phyloP scores from a whole-genome alignment of 1,140 invertebrate species.

The Ganaspis sp. region DNA sequence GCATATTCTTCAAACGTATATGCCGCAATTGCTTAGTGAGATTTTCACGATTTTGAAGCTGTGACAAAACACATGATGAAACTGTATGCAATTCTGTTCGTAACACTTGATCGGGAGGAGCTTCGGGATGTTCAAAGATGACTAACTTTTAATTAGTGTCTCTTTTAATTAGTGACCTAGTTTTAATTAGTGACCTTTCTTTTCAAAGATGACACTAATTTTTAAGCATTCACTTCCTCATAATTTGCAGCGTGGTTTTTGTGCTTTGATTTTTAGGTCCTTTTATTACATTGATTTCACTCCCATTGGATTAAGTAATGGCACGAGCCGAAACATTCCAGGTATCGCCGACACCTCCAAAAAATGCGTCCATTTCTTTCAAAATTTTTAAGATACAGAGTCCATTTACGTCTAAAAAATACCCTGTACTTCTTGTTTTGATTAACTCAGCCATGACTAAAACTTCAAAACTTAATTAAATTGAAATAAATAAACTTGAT shows the following conservation, averaged over 20 bases:
- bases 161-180: no score
- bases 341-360: not conserved
- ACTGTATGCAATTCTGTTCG: not conserved
- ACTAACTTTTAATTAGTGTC: no score
- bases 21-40: not conserved
- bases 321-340: not conserved
- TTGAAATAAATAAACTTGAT: no score
- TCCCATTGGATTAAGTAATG: not conserved
- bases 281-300: not conserved
- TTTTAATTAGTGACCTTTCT: no score
- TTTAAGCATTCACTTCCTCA: not conserved
- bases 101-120: not conserved
- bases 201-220: not conserved
- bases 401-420: not conserved
- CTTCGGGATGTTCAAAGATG: not conserved
- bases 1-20: not conserved
- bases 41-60: not conserved
- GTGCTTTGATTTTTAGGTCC: not conserved
- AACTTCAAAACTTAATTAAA: no score
- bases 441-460: conserved; percentile 34
- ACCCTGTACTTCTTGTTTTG: conserved; percentile 37
- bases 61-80: not conserved
- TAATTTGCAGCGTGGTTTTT: not conserved
- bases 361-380: not conserved
- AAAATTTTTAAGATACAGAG: not conserved